phyloP scores from a whole-genome alignment of 1,140 invertebrate genomes.

The Pseudachorutes palmiensis region DNA sequence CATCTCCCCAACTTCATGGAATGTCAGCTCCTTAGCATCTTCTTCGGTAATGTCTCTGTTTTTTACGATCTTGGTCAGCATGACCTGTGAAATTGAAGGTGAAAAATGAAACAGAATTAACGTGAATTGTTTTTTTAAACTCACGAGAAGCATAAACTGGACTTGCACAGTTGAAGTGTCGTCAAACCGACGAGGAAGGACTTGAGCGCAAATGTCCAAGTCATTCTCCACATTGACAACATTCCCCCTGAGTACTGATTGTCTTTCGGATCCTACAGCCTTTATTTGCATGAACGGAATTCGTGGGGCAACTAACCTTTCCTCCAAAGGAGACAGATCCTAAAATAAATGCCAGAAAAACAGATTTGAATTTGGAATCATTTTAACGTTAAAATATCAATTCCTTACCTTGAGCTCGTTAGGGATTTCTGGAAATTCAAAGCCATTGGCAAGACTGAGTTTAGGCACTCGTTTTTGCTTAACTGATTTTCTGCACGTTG shows the following conservation, averaged over 20 bases:
- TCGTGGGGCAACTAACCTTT: background rate
- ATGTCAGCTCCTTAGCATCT: background rate
- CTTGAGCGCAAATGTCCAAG: background rate
- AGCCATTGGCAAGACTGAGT: background rate
- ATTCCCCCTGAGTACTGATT: background rate
- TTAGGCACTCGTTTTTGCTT: background rate
- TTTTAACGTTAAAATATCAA: no score
- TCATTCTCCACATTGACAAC: background rate
- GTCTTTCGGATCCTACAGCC: background rate
- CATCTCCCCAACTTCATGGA: background rate
- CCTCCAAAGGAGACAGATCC: background rate
- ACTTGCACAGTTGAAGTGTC: background rate
- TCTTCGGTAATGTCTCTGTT: slow-evolving; percentile 13
- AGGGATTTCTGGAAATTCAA: background rate
- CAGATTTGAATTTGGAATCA: no score
- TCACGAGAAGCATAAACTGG: slow-evolving; percentile 3
- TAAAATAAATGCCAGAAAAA: background rate
- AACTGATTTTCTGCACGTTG: background rate
- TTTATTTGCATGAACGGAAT: background rate
- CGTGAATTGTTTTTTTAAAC: background rate
- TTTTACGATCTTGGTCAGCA: slow-evolving; percentile 12
- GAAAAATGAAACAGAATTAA: background rate
- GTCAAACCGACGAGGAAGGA: background rate
- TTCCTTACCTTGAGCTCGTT: no score
- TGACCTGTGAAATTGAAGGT: background rate